These are phyloP conservation scores for Petromus typicus DNA, from an alignment of 2,113 vertebrate species.

Conservation along the genomic window DNA sequence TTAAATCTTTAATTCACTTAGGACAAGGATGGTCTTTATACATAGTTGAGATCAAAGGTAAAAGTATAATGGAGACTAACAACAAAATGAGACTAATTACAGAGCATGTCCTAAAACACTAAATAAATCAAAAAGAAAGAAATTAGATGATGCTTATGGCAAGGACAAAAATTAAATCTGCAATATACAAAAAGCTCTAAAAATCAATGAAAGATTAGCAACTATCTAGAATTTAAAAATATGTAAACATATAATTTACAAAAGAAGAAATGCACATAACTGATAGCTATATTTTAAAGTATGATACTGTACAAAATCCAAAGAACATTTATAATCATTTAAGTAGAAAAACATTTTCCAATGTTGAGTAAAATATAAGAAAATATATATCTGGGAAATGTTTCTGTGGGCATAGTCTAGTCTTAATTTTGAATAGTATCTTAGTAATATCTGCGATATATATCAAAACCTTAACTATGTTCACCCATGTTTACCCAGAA, in stretches of 20 bases:
- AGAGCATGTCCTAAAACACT: not conserved
- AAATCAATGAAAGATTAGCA: not conserved
- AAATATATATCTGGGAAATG: not conserved
- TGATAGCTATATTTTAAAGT: not conserved
- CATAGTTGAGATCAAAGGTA: not conserved
- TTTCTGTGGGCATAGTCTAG: not conserved
- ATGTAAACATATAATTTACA: not conserved
- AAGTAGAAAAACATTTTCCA: not conserved
- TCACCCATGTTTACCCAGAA: not conserved
- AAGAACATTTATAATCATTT: not conserved
- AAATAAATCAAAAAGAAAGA: not conserved
- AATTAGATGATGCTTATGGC: not conserved
- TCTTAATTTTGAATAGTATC: not conserved
- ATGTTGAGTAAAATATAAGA: not conserved
- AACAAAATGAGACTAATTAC: not conserved
- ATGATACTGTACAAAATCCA: not conserved
- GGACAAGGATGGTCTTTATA: not conserved
- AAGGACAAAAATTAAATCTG: not conserved
- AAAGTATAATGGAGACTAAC: not conserved
- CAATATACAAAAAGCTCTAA: not conserved
- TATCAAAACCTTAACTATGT: not conserved
- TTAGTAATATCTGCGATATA: not conserved
- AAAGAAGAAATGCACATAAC: not conserved
- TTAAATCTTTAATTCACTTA: not conserved
- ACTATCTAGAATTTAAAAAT: not conserved